These are phyloP conservation scores for Misgurnus mizolepis DNA, from an alignment of 2,113 vertebrate species.

Conservation along the genomic window DNA sequence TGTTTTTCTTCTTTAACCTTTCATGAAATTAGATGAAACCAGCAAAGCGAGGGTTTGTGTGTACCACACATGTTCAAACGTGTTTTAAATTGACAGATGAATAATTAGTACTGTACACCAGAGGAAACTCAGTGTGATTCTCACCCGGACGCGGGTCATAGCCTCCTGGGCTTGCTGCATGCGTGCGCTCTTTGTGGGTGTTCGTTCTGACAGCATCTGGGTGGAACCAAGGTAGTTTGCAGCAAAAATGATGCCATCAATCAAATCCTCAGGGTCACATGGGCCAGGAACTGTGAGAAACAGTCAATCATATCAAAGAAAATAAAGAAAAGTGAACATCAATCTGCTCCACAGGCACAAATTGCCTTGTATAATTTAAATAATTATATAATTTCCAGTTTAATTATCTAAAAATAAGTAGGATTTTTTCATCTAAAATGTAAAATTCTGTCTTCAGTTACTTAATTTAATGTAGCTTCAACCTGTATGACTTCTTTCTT, in stretches of 20 bases:
- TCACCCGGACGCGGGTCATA: slow-evolving; percentile 93
- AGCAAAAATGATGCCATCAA: slow-evolving; percentile 97
- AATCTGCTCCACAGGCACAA: no score
- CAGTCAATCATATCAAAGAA: not conserved
- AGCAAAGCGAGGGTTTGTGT: not conserved
- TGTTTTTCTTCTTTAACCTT: slow-evolving; percentile 22
- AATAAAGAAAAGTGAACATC: not conserved
- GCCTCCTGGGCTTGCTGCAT: slow-evolving; percentile 99
- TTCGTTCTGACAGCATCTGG: slow-evolving; percentile 94
- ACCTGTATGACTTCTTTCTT: no score
- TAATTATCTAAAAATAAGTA: no score
- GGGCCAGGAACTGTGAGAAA: slow-evolving; percentile 86
- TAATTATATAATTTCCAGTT: no score
- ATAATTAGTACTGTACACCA: not conserved
- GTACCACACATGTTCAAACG: not conserved
- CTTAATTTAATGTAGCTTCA: no score
- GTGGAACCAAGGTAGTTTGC: slow-evolving; percentile 96
- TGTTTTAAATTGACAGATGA: not conserved
- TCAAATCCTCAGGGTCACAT: slow-evolving; percentile 95
- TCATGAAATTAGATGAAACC: not conserved
- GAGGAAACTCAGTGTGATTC: slow-evolving; percentile 26
- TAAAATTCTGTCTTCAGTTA: no score
- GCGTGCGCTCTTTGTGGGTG: slow-evolving; percentile 91
- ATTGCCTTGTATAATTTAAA: no score
- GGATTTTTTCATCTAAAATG: no score